phyloP scores from a whole-genome alignment of 1,140 invertebrate species.

The Cydia fagiglandana region DNA sequence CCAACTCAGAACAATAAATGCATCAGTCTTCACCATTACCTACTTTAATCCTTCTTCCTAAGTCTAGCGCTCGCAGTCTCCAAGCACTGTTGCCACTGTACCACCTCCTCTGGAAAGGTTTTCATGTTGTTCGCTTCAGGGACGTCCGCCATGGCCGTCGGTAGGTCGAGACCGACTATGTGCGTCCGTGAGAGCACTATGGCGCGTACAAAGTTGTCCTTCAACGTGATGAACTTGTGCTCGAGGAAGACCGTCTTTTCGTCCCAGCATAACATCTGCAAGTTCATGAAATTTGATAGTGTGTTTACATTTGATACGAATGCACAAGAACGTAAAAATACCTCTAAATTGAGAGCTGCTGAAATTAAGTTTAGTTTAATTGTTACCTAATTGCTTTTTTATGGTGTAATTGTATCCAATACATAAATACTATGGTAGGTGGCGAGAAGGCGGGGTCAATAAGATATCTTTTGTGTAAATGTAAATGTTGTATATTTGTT shows the following conservation, averaged over 20 bases:
- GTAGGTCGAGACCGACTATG: background rate
- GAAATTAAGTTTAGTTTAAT: too few species aligned
- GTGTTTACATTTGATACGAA: too few species aligned
- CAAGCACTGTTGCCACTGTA: conserved; percentile 1
- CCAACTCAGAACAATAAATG: too few species aligned
- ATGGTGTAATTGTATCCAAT: too few species aligned
- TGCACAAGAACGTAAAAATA: too few species aligned
- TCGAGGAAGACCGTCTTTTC: conserved; percentile 10
- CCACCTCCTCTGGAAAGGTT: background rate
- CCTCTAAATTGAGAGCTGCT: too few species aligned
- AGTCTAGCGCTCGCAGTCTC: conserved; percentile 12
- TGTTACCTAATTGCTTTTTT: too few species aligned
- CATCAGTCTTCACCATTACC: too few species aligned
- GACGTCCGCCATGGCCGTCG: background rate
- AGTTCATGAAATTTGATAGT: background rate
- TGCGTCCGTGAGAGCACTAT: background rate
- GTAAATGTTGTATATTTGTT: too few species aligned
- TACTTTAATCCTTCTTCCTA: conserved; percentile 1
- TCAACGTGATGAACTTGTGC: background rate
- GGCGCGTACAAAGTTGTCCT: background rate
- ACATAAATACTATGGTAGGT: too few species aligned
- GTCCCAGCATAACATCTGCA: conserved; percentile 7
- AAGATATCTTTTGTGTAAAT: too few species aligned
- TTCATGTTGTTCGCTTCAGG: background rate
- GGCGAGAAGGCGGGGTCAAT: too few species aligned